These are phyloP conservation scores for Cavia aperea DNA, from an alignment of 2,113 vertebrate species.

Conservation along the genomic window DNA sequence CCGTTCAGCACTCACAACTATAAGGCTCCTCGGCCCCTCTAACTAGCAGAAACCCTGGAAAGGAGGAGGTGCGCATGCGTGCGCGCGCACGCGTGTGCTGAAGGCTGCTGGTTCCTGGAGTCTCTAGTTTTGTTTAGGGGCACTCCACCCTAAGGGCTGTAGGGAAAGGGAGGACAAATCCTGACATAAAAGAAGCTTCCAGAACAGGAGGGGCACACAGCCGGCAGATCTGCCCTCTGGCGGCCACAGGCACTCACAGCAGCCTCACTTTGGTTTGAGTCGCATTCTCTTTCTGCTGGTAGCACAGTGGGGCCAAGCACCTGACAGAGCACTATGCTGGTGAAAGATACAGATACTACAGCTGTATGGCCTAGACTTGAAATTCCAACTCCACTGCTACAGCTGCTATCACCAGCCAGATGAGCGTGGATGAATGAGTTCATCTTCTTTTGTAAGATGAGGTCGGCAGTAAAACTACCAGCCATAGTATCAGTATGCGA, in stretches of 20 bases:
- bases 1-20: not conserved
- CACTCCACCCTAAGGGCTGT: not conserved
- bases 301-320: not conserved
- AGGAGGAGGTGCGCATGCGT: not conserved
- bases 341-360: not conserved
- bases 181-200: not conserved
- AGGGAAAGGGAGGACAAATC: not conserved
- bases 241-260: slow-evolving; percentile 18
- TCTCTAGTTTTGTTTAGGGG: not conserved
- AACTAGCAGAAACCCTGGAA: not conserved
- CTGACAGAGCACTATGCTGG: not conserved
- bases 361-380: not conserved
- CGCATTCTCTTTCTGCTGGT: too few species aligned
- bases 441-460: not conserved
- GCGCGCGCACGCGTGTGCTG: not conserved
- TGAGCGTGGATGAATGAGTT: not conserved
- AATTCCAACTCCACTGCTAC: not conserved
- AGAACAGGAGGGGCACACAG: not conserved
- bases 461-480: not conserved
- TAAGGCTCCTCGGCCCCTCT: not conserved
- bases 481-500: not conserved
- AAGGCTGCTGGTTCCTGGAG: not conserved
- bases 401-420: not conserved
- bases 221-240: slow-evolving; percentile 46
- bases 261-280: not conserved